Evolutionary conservation across 2,888 invertebrate species (phyloP).

Genomic region (Diogma glabrata): DNA sequence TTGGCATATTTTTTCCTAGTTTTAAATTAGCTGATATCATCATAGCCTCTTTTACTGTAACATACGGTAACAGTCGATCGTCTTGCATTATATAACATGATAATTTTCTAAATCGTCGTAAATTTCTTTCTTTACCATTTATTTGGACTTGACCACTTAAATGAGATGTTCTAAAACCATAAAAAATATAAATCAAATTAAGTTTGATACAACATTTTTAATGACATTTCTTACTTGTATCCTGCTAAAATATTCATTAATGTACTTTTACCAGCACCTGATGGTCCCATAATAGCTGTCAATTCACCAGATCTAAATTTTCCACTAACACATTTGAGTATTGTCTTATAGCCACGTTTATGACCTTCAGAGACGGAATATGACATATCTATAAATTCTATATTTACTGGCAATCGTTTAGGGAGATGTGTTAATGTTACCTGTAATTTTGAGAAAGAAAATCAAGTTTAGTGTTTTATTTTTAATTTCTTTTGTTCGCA

Average conservation of each 20-base stretch:
- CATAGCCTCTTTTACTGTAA: slow-evolving; percentile 88
- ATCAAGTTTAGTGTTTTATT: too few relatives aligned
- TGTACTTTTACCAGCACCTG: slow-evolving; percentile 66
- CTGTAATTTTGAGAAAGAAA: slow-evolving; percentile 9
- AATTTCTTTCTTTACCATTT: slow-evolving; percentile 76
- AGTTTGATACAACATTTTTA: neutral
- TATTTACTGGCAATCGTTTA: slow-evolving; percentile 78
- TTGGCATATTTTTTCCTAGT: slow-evolving; percentile 65
- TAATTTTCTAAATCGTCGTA: slow-evolving; percentile 80
- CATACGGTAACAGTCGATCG: slow-evolving; percentile 76
- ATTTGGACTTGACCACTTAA: slow-evolving; percentile 76
- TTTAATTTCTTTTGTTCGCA: too few relatives aligned
- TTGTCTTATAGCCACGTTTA: slow-evolving; percentile 70
- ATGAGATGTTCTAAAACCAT: slow-evolving; percentile 68
- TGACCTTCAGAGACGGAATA: slow-evolving; percentile 82
- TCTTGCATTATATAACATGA: slow-evolving; percentile 98
- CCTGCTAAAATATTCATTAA: slow-evolving; percentile 82
- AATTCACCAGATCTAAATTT: slow-evolving; percentile 82
- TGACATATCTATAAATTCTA: slow-evolving; percentile 76
- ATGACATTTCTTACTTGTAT: slow-evolving; percentile 55
- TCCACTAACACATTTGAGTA: slow-evolving; percentile 80
- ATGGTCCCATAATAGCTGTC: slow-evolving; percentile 94
- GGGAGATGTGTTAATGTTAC: slow-evolving; percentile 65
- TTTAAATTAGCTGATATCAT: slow-evolving; percentile 88
- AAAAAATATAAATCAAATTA: too few relatives aligned